Base-by-base conservation (phyloP, 2,888 invertebrate genomes). In the Heterodera filipjevi region DNA sequence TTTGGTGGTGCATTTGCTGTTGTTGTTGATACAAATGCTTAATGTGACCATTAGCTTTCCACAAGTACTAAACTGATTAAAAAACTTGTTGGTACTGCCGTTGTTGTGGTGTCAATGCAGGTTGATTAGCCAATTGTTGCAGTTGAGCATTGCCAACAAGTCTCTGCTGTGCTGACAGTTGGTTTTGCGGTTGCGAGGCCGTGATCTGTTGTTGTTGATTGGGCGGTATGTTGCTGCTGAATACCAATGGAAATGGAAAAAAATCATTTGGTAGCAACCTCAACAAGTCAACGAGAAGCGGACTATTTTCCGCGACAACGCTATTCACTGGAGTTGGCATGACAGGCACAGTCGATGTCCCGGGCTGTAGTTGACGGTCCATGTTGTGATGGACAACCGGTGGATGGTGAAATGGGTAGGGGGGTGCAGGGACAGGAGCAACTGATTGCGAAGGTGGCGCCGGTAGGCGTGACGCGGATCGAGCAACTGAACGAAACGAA, bases 221-320 rank as follows among this genome's bases (percentile, higher is more conserved):
- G 3, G 71, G 71, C 19, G 71, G 71, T 12, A 19, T 39, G 22
- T 74, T 68, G 30, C 32, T 32, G 44, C 39, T 22, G 22, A 75
- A 30, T 6, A 74, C 19, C n/a, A 39, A 39, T 22, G 12, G 46
- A 32, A 44, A 39, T 59, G 2, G n/a, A 46, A 32, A 30, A 32
- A 12, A 53, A 53, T 72, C 39, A 35, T 64, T 49, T 30, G 19
- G 30, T 27, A 32, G 3, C 30, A 75, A 75, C 75, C 53, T 75
- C 22, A 75, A 33, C 46, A 75, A n/a, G 33, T 75, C 59, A 64
- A 75, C 75, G 30, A 75, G 75, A 33, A 66, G 59, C 44, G 75
- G 75, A 75, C 75, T 75, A 32, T 75, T 75, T 64, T 75, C 75
- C 30, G 66, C 75, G 30, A 49, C 32, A 27, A 30, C 66, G 68